Percentiles rank a stretch among this genome's conserved stretches.
Evolutionary conservation across 2,113 vertebrate species (phyloP).

Genomic region (Amphilophus citrinellus): DNA sequence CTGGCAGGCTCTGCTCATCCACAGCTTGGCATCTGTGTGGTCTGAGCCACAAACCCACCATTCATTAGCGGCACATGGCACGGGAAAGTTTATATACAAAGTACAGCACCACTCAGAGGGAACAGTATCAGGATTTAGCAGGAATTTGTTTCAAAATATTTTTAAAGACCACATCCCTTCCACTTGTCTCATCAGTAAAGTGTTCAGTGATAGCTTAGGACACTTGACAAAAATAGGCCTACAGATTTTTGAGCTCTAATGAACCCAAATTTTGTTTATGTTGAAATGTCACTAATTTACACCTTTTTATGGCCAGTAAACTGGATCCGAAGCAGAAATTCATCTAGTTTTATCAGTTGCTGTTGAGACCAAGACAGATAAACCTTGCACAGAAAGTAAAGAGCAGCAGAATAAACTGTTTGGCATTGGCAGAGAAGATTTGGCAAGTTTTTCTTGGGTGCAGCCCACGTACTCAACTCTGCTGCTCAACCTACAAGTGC

Average conservation of each 20-base stretch:
- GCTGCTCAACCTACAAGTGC: too few relatives aligned
- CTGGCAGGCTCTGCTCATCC: conserved; percentile 45
- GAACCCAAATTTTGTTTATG: not conserved
- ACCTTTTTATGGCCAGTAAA: not conserved
- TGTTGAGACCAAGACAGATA: not conserved
- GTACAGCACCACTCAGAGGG: conserved; percentile 1
- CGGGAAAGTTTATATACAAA: not conserved
- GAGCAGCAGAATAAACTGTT: too few relatives aligned
- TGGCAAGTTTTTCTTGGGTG: too few relatives aligned
- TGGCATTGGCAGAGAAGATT: too few relatives aligned
- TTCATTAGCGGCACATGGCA: conserved; percentile 43
- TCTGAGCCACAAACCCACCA: conserved; percentile 61
- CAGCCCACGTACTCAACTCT: too few relatives aligned
- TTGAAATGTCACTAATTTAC: not conserved
- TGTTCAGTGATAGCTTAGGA: not conserved
- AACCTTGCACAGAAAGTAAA: too few relatives aligned
- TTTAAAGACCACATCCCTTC: not conserved
- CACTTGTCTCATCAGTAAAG: conserved; percentile 2
- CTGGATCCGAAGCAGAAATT: not conserved
- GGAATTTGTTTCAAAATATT: not conserved
- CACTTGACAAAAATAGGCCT: not conserved
- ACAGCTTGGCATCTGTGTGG: conserved; percentile 52
- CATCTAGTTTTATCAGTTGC: too few relatives aligned
- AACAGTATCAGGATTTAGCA: not conserved
- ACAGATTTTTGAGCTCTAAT: not conserved